phyloP scores from a whole-genome alignment of 1,140 invertebrate genomes.

The Trissolcus basalis region DNA sequence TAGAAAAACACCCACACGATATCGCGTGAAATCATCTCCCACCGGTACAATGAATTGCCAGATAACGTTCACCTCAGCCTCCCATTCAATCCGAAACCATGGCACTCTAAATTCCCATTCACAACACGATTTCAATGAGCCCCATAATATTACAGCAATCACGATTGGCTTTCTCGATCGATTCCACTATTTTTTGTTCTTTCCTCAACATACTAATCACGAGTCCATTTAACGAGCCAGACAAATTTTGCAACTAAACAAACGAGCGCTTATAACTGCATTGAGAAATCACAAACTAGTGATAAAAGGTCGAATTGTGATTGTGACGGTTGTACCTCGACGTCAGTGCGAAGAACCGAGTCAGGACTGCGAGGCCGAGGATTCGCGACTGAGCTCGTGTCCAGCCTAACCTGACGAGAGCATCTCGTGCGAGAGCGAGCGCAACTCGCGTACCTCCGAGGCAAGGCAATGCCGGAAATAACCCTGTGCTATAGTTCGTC shows the following conservation, averaged over 20 bases:
- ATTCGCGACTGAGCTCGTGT: slow-evolving; percentile 46
- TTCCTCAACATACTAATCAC: neutral
- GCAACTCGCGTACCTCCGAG: slow-evolving; percentile 52
- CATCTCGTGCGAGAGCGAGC: slow-evolving; percentile 58
- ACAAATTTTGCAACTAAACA: too few relatives aligned
- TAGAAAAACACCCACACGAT: slow-evolving; percentile 1
- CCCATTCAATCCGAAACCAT: slow-evolving; percentile 15
- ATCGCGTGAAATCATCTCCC: slow-evolving; percentile 7
- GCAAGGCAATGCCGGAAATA: slow-evolving; percentile 73
- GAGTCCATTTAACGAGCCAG: neutral
- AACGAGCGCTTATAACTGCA: too few relatives aligned
- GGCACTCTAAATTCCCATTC: slow-evolving; percentile 34
- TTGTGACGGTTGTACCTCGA: slow-evolving; percentile 6
- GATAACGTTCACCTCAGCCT: slow-evolving; percentile 20
- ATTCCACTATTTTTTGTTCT: slow-evolving; percentile 17
- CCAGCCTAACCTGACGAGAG: slow-evolving; percentile 55
- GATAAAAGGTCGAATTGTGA: too few relatives aligned
- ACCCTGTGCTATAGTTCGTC: slow-evolving; percentile 67
- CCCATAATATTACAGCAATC: slow-evolving; percentile 9
- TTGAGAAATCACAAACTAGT: too few relatives aligned
- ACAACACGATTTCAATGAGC: slow-evolving; percentile 40
- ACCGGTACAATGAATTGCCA: slow-evolving; percentile 16
- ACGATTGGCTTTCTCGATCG: slow-evolving; percentile 5
- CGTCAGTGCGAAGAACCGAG: slow-evolving; percentile 22
- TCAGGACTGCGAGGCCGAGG: slow-evolving; percentile 44